Conservation (phyloP, 2,888 invertebrate species). For the Cerastis leucographa region DNA sequence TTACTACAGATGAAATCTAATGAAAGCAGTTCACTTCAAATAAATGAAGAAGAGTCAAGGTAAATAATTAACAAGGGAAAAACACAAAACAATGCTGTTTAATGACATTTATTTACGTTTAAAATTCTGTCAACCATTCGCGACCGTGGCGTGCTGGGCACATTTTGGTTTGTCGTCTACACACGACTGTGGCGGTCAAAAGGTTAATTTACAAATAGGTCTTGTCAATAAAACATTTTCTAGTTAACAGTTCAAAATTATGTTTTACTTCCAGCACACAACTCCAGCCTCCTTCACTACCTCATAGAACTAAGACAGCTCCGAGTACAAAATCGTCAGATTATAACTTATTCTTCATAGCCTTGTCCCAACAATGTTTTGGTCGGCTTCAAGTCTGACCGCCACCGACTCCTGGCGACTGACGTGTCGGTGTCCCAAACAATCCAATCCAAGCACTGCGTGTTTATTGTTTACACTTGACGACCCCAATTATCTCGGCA, state of each 20-base stretch:
- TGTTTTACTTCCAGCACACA: neutral
- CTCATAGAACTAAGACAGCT: neutral
- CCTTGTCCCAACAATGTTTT: neutral
- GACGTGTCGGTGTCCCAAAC: neutral
- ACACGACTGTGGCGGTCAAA: too few relatives aligned
- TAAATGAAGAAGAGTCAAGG: too few relatives aligned
- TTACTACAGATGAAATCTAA: too few relatives aligned
- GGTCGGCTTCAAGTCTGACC: neutral
- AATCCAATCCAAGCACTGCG: neutral
- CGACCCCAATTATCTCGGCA: constrained; percentile 11
- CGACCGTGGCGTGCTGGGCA: too few relatives aligned
- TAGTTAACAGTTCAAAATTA: neutral
- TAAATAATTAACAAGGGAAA: too few relatives aligned
- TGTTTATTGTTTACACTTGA: neutral
- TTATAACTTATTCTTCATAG: neutral
- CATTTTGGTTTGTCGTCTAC: too few relatives aligned
- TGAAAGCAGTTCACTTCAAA: too few relatives aligned
- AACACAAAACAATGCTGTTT: too few relatives aligned
- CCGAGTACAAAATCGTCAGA: neutral
- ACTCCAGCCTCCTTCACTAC: neutral
- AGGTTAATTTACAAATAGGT: too few relatives aligned
- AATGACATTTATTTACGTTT: too few relatives aligned
- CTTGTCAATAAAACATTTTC: too few relatives aligned
- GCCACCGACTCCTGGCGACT: neutral
- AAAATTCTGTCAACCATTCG: too few relatives aligned